These are phyloP conservation scores for Aphelinus atriplicis DNA, from an alignment of 1,140 invertebrate species.

Conservation along the genomic window DNA sequence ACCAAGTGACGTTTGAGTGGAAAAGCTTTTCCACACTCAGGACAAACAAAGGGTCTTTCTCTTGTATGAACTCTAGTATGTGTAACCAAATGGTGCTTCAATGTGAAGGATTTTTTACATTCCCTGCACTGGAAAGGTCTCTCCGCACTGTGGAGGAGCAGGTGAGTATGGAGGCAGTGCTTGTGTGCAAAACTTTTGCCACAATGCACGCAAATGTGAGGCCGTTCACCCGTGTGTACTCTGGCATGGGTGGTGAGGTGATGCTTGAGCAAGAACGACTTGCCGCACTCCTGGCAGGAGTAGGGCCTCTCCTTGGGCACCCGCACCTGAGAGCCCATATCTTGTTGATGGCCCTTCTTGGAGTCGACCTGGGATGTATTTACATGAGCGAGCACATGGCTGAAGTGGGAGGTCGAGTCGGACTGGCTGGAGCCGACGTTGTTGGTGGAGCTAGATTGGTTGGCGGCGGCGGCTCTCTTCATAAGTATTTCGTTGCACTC, in stretches of 20 bases:
- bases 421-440: slow-evolving; percentile 61
- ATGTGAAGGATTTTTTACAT: slow-evolving; percentile 87
- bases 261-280: slow-evolving; percentile 84
- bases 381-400: slow-evolving; percentile 64
- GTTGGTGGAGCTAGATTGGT: slow-evolving; percentile 55
- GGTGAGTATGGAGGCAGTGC: slow-evolving; percentile 84
- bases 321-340: slow-evolving; percentile 69
- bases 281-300: slow-evolving; percentile 82
- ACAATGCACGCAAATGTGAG: slow-evolving; percentile 84
- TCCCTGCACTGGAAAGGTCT: slow-evolving; percentile 83
- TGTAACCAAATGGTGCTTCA: slow-evolving; percentile 82
- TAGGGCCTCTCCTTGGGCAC: slow-evolving; percentile 79
- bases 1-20: slow-evolving; percentile 84
- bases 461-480: slow-evolving; percentile 70
- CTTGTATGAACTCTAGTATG: slow-evolving; percentile 79
- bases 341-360: slow-evolving; percentile 69
- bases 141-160: slow-evolving; percentile 81
- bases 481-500: slow-evolving; percentile 82
- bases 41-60: slow-evolving; percentile 82
- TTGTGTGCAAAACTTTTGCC: slow-evolving; percentile 88
- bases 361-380: slow-evolving; percentile 68
- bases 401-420: slow-evolving; percentile 63
- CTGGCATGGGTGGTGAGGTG: slow-evolving; percentile 82
- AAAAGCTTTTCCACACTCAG: slow-evolving; percentile 83
- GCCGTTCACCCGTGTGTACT: slow-evolving; percentile 83